A percentile compares a stretch with the other conserved stretches of the same genome.
Conservation (phyloP, 2,113 vertebrate species). For the Holacanthus passer region DNA sequence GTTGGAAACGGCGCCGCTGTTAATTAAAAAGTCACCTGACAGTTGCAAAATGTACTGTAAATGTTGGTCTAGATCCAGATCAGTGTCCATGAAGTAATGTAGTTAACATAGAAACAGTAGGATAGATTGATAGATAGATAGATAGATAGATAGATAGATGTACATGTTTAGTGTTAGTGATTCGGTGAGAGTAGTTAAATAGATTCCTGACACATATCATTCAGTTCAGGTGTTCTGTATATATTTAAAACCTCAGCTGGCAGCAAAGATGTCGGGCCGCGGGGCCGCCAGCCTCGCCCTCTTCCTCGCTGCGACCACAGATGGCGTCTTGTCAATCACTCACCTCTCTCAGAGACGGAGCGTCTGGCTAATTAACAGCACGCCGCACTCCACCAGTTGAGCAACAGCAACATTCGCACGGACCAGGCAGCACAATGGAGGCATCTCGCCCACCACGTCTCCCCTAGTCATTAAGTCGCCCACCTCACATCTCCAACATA, state of each 20-base stretch:
- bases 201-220: conserved; percentile 27
- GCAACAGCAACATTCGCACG: conserved; percentile 26
- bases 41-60: neutral
- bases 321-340: conserved; percentile 71
- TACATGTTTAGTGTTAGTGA: conserved; percentile 26
- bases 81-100: neutral
- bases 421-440: conserved; percentile 65
- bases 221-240: conserved; percentile 25
- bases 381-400: conserved; percentile 45
- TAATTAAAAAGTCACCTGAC: neutral
- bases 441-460: conserved; percentile 61
- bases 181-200: conserved; percentile 8
- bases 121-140: conserved; percentile 55
- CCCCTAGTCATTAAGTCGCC: conserved; percentile 79
- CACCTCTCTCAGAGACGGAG: conserved; percentile 47
- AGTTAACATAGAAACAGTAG: conserved; percentile 44
- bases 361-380: conserved; percentile 65
- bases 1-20: neutral
- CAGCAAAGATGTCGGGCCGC: conserved; percentile 27
- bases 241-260: conserved; percentile 38
- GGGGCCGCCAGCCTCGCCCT: conserved; percentile 43
- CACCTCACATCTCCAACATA: conserved; percentile 70
- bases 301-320: conserved; percentile 48
- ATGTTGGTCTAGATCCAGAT: neutral
- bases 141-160: conserved; percentile 50